Conservation (phyloP, 2,113 vertebrate genomes). For the Notarius quadriscutis region DNA sequence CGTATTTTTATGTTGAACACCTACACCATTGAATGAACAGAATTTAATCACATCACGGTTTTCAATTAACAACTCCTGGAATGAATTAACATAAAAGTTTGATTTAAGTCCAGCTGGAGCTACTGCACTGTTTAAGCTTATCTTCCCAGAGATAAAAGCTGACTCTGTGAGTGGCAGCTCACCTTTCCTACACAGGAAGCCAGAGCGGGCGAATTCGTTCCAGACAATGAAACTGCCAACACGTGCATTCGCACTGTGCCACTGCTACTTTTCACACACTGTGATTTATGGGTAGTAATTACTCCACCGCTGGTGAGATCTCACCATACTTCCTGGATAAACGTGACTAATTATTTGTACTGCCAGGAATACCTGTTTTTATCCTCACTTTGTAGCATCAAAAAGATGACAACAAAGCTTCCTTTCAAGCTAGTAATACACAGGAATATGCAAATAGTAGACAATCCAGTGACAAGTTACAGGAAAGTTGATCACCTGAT, state of each 20-base stretch:
- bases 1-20: neutral
- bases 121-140: neutral
- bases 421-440: conserved; percentile 15
- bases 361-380: conserved; percentile 68
- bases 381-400: conserved; percentile 17
- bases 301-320: conserved; percentile 75
- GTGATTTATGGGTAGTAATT: conserved; percentile 80
- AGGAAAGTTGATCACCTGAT: neutral
- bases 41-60: neutral
- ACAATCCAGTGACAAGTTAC: neutral
- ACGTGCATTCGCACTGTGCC: conserved; percentile 54
- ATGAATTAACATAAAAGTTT: neutral
- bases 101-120: neutral
- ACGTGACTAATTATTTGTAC: conserved; percentile 76
- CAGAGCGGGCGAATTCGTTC: conserved; percentile 24
- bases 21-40: neutral
- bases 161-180: conserved; percentile 37
- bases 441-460: conserved; percentile 27
- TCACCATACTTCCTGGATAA: conserved; percentile 61
- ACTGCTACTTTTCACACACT: conserved; percentile 64
- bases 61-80: neutral
- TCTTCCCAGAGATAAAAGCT: conserved; percentile 26
- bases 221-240: conserved; percentile 42
- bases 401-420: conserved; percentile 61
- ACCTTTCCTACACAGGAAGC: conserved; percentile 35